Evolutionary conservation across 1,140 invertebrate genomes (phyloP).

Genomic region (Zeugodacus cucurbitae): DNA sequence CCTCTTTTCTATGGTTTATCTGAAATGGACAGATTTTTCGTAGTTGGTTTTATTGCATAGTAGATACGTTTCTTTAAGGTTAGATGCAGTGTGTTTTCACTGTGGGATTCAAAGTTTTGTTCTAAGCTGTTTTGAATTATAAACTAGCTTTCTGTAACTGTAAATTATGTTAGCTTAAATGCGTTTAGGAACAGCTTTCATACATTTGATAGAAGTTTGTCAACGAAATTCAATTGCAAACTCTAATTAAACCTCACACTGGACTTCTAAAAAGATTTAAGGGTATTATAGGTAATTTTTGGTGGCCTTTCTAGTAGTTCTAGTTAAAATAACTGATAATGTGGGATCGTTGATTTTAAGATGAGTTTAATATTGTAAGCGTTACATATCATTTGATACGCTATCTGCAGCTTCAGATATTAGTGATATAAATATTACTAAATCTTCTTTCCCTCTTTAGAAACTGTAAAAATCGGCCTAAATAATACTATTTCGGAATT

Average conservation of each 20-base stretch:
- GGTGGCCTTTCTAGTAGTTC: rapidly evolving
- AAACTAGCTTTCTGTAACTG: background rate
- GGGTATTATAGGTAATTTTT: too few relatives aligned
- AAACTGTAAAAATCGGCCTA: too few relatives aligned
- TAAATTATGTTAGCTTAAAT: background rate
- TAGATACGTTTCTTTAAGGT: background rate
- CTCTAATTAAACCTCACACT: background rate
- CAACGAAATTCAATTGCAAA: background rate
- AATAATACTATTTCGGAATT: too few relatives aligned
- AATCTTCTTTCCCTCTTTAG: too few relatives aligned
- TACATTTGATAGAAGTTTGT: background rate
- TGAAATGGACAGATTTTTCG: background rate
- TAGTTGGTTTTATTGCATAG: background rate
- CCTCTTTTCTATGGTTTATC: background rate
- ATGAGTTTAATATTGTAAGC: too few relatives aligned
- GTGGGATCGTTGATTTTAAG: too few relatives aligned
- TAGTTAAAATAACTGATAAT: too few relatives aligned
- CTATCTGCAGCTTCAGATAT: too few relatives aligned
- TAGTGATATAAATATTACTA: too few relatives aligned
- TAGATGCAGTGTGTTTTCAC: background rate
- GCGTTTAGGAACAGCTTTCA: background rate
- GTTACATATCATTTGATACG: too few relatives aligned
- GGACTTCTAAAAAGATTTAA: too few relatives aligned
- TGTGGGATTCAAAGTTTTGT: background rate
- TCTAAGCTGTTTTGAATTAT: background rate